Percentiles rank a stretch among this genome's conserved stretches.
Conservation (phyloP, 2,888 invertebrate genomes). For the Eurytoma californica region DNA sequence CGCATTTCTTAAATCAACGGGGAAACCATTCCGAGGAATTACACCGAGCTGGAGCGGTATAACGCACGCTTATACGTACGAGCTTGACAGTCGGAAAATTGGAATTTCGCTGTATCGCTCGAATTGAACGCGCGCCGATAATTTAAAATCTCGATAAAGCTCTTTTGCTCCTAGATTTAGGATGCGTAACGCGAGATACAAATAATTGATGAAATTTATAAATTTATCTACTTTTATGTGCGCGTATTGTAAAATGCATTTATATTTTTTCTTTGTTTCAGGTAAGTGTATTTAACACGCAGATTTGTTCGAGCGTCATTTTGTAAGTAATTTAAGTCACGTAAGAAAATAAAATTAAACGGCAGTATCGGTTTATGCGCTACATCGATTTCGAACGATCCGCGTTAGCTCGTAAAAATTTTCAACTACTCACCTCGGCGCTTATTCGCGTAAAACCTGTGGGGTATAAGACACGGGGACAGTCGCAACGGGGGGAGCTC, state of each 20-base stretch:
- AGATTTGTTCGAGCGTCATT: neutral
- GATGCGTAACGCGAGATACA: conserved; percentile 32
- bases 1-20: conserved; percentile 71
- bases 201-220: conserved; percentile 10
- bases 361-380: neutral
- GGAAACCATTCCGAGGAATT: conserved; percentile 68
- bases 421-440: neutral
- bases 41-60: conserved; percentile 53
- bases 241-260: too few relatives aligned
- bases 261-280: conserved; percentile 12
- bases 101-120: conserved; percentile 45
- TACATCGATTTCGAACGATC: conserved; percentile 17
- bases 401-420: conserved; percentile 4
- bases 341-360: too few relatives aligned
- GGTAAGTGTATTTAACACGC: conserved; percentile 1
- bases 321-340: neutral
- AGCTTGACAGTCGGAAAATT: conserved; percentile 55
- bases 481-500: neutral
- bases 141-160: conserved; percentile 36
- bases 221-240: too few relatives aligned
- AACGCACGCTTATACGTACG: conserved; percentile 38
- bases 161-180: neutral
- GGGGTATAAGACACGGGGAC: conserved; percentile 7
- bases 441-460: neutral
- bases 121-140: conserved; percentile 24